Evolutionary conservation across 2,797 vertebrate genomes (phyloP).

Genomic region (Hypotaenidia philippensis): DNA sequence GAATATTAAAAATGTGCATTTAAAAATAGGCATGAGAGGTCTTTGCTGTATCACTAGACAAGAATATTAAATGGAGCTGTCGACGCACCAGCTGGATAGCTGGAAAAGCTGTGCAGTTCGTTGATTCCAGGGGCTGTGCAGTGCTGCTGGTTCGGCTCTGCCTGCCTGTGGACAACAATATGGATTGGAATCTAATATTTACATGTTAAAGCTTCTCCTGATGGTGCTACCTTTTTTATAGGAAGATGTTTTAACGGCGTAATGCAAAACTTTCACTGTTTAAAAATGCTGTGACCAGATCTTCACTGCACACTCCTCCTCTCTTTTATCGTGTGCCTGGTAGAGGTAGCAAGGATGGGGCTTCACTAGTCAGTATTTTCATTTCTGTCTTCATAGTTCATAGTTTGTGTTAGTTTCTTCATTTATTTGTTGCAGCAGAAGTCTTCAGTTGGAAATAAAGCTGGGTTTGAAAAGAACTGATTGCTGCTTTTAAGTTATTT

Average conservation of each 20-base stretch:
- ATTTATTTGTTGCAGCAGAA: background rate
- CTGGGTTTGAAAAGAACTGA: background rate
- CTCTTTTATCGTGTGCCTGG: background rate
- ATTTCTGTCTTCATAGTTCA: background rate
- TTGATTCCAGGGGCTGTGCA: slow-evolving; percentile 44
- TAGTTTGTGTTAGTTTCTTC: background rate
- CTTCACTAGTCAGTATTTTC: background rate
- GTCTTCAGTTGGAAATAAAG: background rate
- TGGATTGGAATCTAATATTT: slow-evolving; percentile 68
- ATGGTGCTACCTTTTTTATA: background rate
- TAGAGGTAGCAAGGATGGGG: background rate
- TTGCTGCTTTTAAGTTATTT: background rate
- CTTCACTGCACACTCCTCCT: background rate
- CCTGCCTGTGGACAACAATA: slow-evolving; percentile 44
- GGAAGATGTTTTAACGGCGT: background rate
- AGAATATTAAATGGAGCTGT: slow-evolving; percentile 77
- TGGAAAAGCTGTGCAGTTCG: slow-evolving; percentile 50
- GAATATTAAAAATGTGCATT: slow-evolving; percentile 85
- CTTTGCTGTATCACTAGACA: slow-evolving; percentile 74
- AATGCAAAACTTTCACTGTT: slow-evolving; percentile 36
- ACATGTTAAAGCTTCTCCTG: slow-evolving; percentile 51
- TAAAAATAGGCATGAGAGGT: slow-evolving; percentile 77
- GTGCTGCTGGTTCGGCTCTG: background rate
- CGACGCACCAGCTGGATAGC: slow-evolving; percentile 61
- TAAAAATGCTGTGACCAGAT: slow-evolving; percentile 10